Evolutionary conservation across 2,888 invertebrate genomes (phyloP).

Genomic region (Eristalis arbustorum): DNA sequence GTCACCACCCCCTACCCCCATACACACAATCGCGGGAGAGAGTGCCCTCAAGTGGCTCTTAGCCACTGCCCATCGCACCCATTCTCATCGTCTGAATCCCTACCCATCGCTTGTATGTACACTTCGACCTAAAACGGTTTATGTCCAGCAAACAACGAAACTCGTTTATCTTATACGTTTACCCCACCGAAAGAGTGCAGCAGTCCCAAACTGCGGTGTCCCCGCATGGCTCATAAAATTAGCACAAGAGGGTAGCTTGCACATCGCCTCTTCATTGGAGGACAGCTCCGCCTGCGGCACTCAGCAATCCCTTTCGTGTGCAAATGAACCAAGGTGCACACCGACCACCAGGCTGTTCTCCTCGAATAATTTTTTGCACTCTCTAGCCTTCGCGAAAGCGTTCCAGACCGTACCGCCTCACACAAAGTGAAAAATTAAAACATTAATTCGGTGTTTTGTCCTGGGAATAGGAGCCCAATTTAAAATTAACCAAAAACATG

Average conservation of each 20-base stretch:
- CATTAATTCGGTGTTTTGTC: conserved; percentile 78
- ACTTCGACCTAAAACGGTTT: conserved; percentile 67
- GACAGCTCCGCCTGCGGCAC: conserved; percentile 32
- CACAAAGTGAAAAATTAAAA: conserved; percentile 71
- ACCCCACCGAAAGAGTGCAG: conserved; percentile 59
- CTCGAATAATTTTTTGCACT: conserved; percentile 22
- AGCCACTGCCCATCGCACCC: conserved; percentile 27
- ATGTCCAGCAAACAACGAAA: conserved; percentile 70
- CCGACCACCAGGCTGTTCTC: conserved; percentile 24
- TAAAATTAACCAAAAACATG: conserved; percentile 79
- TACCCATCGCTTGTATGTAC: conserved; percentile 53
- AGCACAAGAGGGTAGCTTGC: conserved; percentile 59
- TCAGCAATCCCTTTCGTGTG: conserved; percentile 62
- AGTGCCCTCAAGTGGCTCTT: conserved; percentile 45
- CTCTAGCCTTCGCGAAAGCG: conserved; percentile 11
- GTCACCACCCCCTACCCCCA: conserved; percentile 14
- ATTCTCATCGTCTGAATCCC: conserved; percentile 4
- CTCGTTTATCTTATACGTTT: conserved; percentile 67
- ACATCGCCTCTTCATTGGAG: conserved; percentile 46
- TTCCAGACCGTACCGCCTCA: conserved; percentile 12
- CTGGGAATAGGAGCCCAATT: conserved; percentile 76
- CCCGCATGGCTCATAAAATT: conserved; percentile 65
- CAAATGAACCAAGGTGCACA: conserved; percentile 65
- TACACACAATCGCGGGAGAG: conserved; percentile 25
- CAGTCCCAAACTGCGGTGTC: conserved; percentile 58